Percentiles rank a stretch among this genome's conserved stretches.
Conservation (phyloP, 2,888 invertebrate species). For the Melinaea menophilus region DNA sequence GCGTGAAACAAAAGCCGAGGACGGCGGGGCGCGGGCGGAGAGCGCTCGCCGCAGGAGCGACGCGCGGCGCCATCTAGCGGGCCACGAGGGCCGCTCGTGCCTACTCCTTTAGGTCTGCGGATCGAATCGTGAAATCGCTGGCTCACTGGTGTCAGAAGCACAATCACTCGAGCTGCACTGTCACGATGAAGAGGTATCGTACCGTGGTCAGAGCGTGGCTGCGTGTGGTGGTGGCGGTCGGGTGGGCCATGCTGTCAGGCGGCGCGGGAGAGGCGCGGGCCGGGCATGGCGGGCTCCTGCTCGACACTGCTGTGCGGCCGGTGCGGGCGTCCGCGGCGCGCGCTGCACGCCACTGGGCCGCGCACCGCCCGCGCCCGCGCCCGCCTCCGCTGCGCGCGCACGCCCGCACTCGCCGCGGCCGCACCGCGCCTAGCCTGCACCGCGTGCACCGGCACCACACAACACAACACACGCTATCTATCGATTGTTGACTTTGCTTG, state of each 20-base stretch:
- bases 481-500: conserved; percentile 47
- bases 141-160: conserved; percentile 59
- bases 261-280: conserved; percentile 76
- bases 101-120: conserved; percentile 71
- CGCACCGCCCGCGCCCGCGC: conserved; percentile 60
- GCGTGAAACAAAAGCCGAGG: conserved; percentile 72
- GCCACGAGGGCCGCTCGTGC: conserved; percentile 68
- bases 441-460: conserved; percentile 57
- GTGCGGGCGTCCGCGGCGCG: conserved; percentile 77
- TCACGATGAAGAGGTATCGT: conserved; percentile 41
- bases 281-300: conserved; percentile 76
- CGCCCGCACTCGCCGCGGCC: conserved; percentile 44
- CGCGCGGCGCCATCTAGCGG: conserved; percentile 73
- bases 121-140: conserved; percentile 69
- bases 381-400: conserved; percentile 58
- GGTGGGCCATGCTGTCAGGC: conserved; percentile 77
- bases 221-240: conserved; percentile 77
- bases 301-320: conserved; percentile 77
- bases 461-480: conserved; percentile 49
- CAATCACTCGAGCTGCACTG: conserved; percentile 57
- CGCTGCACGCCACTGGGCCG: conserved; percentile 75
- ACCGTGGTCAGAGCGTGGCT: conserved; percentile 78
- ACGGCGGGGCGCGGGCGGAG: conserved; percentile 69
- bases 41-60: conserved; percentile 76
- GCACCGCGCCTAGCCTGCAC: conserved; percentile 45